Percentiles rank a stretch among this genome's conserved stretches.
Conservation (phyloP, 2,888 invertebrate genomes). For the Chirona hameri region DNA sequence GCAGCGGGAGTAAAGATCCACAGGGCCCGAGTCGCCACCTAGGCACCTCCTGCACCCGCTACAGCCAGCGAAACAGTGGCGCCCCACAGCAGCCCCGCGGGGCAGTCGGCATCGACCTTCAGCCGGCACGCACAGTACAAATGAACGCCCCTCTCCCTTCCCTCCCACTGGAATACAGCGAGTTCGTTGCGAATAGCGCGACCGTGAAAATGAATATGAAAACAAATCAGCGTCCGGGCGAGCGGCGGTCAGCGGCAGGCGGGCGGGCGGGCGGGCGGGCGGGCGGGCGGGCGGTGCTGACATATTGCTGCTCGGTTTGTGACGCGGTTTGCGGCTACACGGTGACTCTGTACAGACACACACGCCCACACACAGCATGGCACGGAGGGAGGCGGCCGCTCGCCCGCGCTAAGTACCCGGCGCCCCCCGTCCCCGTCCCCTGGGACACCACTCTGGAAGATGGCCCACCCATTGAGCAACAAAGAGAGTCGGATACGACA, state of each 20-base stretch:
- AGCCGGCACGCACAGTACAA: neutral
- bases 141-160: neutral
- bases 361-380: too few species aligned
- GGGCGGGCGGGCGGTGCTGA: too few species aligned
- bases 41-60: neutral
- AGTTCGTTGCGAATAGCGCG: neutral
- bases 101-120: too few species aligned
- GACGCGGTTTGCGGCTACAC: neutral
- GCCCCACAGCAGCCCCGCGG: too few species aligned
- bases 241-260: neutral
- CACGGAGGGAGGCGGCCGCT: neutral
- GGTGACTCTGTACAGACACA: neutral
- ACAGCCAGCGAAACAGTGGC: too few species aligned
- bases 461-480: slow-evolving; percentile 2
- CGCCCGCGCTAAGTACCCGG: neutral
- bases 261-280: too few species aligned
- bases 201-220: slow-evolving; percentile 9
- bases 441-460: too few species aligned
- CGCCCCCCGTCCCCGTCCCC: too few species aligned
- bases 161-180: neutral
- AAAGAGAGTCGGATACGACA: neutral
- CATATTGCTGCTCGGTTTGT: slow-evolving; percentile 2
- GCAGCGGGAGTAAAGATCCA: too few species aligned
- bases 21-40: neutral
- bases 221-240: neutral